These are phyloP conservation scores for Suncus etruscus DNA, from an alignment of 2,113 vertebrate species.

Conservation along the genomic window DNA sequence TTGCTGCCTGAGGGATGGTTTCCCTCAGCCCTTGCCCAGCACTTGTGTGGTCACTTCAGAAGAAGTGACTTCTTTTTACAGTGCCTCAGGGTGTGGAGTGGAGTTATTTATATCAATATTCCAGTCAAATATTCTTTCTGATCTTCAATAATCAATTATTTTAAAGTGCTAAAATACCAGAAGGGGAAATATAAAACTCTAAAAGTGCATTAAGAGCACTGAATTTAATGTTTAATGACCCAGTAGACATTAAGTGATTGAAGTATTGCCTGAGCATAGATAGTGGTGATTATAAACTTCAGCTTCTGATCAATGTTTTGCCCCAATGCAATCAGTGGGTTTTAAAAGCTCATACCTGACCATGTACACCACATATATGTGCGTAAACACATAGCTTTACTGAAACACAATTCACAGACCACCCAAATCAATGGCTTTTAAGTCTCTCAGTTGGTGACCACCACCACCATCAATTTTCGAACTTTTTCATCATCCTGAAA, in stretches of 20 bases:
- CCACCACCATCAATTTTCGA: conserved; percentile 5
- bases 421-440: conserved; percentile 4
- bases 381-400: background rate
- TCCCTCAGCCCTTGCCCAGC: background rate
- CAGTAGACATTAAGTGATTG: conserved; percentile 25
- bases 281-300: background rate
- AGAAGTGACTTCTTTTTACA: background rate
- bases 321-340: conserved; percentile 48
- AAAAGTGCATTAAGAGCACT: background rate
- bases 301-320: conserved; percentile 11
- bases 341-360: conserved; percentile 32
- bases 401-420: conserved; percentile 27
- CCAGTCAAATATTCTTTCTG: conserved; percentile 32
- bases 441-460: background rate
- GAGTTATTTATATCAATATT: background rate
- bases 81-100: background rate
- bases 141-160: background rate
- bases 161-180: background rate
- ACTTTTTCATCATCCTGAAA: conserved; percentile 12
- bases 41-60: background rate
- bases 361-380: background rate
- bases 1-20: conserved; percentile 34
- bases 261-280: background rate
- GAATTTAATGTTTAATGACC: conserved; percentile 36
- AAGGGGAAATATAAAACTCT: conserved; percentile 37